phyloP scores from a whole-genome alignment of 2,888 invertebrate genomes.

The Zaprionus lineosus region DNA sequence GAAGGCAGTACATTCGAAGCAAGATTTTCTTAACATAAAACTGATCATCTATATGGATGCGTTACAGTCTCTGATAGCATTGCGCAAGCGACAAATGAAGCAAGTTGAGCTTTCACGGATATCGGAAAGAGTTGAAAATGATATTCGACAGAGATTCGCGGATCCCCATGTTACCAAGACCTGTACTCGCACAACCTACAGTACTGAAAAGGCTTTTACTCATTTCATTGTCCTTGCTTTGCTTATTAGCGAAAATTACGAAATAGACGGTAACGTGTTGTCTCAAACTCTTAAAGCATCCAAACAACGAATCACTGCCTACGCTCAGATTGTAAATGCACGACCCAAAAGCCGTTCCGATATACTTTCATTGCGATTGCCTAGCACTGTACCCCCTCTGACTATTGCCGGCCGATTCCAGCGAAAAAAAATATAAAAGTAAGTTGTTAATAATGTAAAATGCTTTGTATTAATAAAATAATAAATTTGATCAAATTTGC shows the following conservation, averaged over 20 bases:
- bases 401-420: slow-evolving; percentile 41
- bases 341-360: slow-evolving; percentile 54
- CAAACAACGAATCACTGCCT: slow-evolving; percentile 70
- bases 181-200: slow-evolving; percentile 64
- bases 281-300: slow-evolving; percentile 70
- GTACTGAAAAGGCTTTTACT: slow-evolving; percentile 79
- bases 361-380: slow-evolving; percentile 65
- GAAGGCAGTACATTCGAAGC: slow-evolving; percentile 42
- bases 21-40: slow-evolving; percentile 71
- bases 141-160: slow-evolving; percentile 78
- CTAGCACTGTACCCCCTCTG: slow-evolving; percentile 67
- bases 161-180: slow-evolving; percentile 60
- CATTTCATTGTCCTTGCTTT: slow-evolving; percentile 79
- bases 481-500: too few species aligned
- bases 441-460: neutral
- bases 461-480: slow-evolving; percentile 9
- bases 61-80: slow-evolving; percentile 70
- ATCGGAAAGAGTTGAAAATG: slow-evolving; percentile 81
- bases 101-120: slow-evolving; percentile 73
- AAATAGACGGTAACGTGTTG: slow-evolving; percentile 67
- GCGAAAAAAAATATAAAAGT: slow-evolving; percentile 47
- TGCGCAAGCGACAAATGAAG: slow-evolving; percentile 63
- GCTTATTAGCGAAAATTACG: slow-evolving; percentile 70
- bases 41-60: slow-evolving; percentile 81
- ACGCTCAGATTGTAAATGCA: slow-evolving; percentile 75